phyloP scores from a whole-genome alignment of 2,888 invertebrate genomes.

The Morinoia aosen region DNA sequence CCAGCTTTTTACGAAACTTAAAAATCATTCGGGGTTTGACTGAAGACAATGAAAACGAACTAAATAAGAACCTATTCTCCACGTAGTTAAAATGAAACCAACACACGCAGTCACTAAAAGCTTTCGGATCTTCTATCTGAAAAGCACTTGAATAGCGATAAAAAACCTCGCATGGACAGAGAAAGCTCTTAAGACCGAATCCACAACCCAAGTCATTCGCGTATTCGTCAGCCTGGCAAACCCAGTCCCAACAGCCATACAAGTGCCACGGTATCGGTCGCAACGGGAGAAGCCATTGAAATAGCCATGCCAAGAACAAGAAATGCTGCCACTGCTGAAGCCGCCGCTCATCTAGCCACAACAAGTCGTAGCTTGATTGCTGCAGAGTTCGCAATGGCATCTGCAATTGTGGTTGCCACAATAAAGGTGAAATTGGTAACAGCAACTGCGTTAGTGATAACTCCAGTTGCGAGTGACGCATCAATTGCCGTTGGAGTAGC shows the following conservation, averaged over 20 bases:
- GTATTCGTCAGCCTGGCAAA: neutral
- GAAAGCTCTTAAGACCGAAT: neutral
- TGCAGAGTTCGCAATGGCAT: neutral
- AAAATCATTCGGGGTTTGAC: neutral
- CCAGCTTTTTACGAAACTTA: neutral
- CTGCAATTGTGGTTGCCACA: neutral
- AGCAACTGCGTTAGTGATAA: neutral
- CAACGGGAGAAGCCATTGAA: neutral
- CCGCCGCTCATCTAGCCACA: neutral
- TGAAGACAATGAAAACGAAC: neutral
- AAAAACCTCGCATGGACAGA: neutral
- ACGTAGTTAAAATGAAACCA: neutral
- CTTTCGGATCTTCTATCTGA: neutral
- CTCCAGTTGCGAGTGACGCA: neutral
- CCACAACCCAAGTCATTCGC: neutral
- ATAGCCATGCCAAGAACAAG: neutral
- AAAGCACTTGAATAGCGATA: neutral
- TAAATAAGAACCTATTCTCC: neutral
- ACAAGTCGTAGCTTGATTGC: neutral
- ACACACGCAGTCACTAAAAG: neutral
- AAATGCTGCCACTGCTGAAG: neutral
- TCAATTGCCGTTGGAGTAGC: neutral
- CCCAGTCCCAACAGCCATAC: neutral
- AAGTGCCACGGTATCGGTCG: neutral
- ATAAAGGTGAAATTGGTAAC: neutral